Percentiles rank a stretch among this genome's conserved stretches.
phyloP scores from a whole-genome alignment of 2,797 vertebrate genomes.

The Betta splendens region DNA sequence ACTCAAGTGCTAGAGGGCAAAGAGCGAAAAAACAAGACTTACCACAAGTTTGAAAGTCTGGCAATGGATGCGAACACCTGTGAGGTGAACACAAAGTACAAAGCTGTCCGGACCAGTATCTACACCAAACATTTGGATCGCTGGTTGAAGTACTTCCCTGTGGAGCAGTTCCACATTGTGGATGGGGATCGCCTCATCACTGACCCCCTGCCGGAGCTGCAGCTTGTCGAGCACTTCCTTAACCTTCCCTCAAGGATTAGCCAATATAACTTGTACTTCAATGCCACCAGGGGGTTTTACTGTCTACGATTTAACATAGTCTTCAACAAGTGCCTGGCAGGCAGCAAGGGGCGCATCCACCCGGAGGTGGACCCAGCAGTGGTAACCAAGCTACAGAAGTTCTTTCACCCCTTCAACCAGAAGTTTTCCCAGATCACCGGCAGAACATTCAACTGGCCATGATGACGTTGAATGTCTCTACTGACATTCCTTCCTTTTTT shows the following conservation, averaged over 20 bases:
- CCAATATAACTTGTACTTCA: constrained; percentile 96
- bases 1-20: constrained; percentile 96
- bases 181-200: constrained; percentile 94
- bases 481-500: constrained; percentile 27
- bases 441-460: constrained; percentile 95
- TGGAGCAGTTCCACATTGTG: constrained; percentile 94
- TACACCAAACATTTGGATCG: constrained; percentile 96
- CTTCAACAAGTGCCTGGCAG: constrained; percentile 98
- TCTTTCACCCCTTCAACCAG: constrained; percentile 98
- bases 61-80: constrained; percentile 90
- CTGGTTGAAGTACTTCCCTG: constrained; percentile 95
- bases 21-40: constrained; percentile 96
- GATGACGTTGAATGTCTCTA: constrained; percentile 64
- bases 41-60: constrained; percentile 94
- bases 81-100: constrained; percentile 97
- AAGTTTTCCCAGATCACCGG: constrained; percentile 99
- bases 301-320: constrained; percentile 95
- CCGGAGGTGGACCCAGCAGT: constrained; percentile 91
- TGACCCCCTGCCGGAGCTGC: constrained; percentile 93
- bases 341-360: constrained; percentile 96
- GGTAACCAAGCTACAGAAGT: constrained; percentile 91
- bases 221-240: constrained; percentile 92
- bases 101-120: constrained; percentile 95
- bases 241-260: constrained; percentile 93
- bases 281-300: constrained; percentile 95